Evolutionary conservation across 1,140 invertebrate genomes (phyloP), one percentile per base, ranked within the genome.

Genomic region (Anthonomus grandis): DNA sequence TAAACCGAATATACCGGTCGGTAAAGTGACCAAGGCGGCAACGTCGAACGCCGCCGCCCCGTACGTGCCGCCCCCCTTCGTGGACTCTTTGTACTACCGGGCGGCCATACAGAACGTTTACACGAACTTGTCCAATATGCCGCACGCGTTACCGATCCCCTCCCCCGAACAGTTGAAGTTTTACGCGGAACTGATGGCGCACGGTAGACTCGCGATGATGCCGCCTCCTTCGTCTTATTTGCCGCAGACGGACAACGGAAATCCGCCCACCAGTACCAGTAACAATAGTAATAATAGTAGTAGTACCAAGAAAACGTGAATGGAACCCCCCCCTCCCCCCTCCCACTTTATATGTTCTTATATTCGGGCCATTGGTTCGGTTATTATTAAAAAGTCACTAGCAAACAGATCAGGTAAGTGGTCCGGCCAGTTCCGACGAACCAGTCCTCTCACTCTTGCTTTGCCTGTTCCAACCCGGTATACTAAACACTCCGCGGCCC

Each of bases 151-250:
- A 36, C 60, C 65, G 10, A 53, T 69, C 12, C 64, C 70, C 10
- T 60, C 66, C n/a, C 61, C 66, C 8, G 72, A 76, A 23, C 73
- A 74, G 37, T 59, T 76, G 17, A 71, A 74, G 46, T 64, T 77
- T n/a, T 78, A 76, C 58, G 75, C 72, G 36, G 74, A 77, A 44
- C 55, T 77, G 9, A 66, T 70, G 57, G 62, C 65, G 21, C 66
- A 63, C 45, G 54, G 62, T 4, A 49, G 66, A 18, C 34, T 67
- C 8, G 48, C 55, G 37, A 62, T 53, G 23, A 67, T 61, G 17
- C 69, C 66, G 49, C 53, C 49, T 1, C 51, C 61, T 17, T 45
- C 61, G 1, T n/a, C n/a, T n/a, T n/a, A n/a, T n/a, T n/a, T n/a
- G n/a, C n/a, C n/a, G 55, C 18, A 22, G 64, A 69, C 47, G 57